phyloP scores from a whole-genome alignment of 2,888 invertebrate genomes.

The Cephus runcator region DNA sequence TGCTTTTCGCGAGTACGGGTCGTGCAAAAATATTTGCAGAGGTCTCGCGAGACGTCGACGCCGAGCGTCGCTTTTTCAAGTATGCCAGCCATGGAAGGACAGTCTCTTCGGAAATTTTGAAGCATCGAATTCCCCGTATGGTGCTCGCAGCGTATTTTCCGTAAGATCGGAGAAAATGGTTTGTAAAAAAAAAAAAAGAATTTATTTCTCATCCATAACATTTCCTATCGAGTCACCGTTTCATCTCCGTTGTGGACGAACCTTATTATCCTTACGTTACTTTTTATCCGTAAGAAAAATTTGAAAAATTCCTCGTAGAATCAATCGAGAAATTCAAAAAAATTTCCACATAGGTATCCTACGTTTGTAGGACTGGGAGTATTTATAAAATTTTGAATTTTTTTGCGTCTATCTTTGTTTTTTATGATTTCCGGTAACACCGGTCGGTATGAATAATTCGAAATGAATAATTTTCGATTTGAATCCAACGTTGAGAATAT shows the following conservation, averaged over 20 bases:
- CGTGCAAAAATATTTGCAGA: slow-evolving; percentile 45
- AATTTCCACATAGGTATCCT: too few relatives aligned
- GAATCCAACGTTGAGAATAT: not conserved
- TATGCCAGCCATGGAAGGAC: not conserved
- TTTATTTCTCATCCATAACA: not conserved
- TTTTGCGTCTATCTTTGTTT: not conserved
- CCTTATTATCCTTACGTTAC: not conserved
- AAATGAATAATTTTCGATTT: not conserved
- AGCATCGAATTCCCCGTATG: not conserved
- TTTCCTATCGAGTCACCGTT: not conserved
- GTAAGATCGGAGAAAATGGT: not conserved
- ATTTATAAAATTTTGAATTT: not conserved
- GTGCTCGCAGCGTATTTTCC: not conserved
- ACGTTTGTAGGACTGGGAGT: not conserved
- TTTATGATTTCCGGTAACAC: not conserved
- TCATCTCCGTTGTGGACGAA: not conserved
- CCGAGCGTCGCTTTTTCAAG: not conserved
- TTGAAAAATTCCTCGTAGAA: not conserved
- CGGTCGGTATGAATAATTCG: not conserved
- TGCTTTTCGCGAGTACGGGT: slow-evolving; percentile 31
- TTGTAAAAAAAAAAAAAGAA: too few relatives aligned
- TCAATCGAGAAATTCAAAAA: not conserved
- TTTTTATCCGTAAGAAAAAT: not conserved
- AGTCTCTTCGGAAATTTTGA: not conserved
- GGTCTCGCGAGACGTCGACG: slow-evolving; percentile 9